phyloP scores from a whole-genome alignment of 2,888 invertebrate species.

The Agrochola circellaris region DNA sequence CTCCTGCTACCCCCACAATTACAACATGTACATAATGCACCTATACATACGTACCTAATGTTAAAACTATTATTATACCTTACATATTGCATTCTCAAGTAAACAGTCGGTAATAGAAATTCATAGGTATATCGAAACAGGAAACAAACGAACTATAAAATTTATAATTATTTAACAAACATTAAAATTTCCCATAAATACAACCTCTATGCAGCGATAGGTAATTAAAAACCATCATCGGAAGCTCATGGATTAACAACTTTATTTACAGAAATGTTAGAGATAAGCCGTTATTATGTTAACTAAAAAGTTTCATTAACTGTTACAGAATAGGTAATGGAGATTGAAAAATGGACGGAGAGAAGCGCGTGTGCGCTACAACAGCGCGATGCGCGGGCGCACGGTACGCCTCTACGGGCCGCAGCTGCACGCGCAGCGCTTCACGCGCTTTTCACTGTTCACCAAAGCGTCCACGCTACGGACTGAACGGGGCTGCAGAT shows the following conservation, averaged over 20 bases:
- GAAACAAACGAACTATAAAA: slow-evolving; percentile 75
- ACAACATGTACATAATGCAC: slow-evolving; percentile 59
- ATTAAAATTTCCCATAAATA: slow-evolving; percentile 77
- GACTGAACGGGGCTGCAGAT: slow-evolving; percentile 94
- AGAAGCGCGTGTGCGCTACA: slow-evolving; percentile 48
- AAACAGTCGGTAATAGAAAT: slow-evolving; percentile 61
- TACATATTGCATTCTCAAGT: slow-evolving; percentile 67
- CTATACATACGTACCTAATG: slow-evolving; percentile 59
- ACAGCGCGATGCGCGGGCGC: slow-evolving; percentile 46
- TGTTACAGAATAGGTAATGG: slow-evolving; percentile 66
- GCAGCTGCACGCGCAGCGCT: slow-evolving; percentile 95
- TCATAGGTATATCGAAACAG: slow-evolving; percentile 62
- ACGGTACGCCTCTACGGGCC: slow-evolving; percentile 87
- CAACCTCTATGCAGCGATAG: slow-evolving; percentile 71
- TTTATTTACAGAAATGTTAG: slow-evolving; percentile 83
- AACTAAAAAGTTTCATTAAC: slow-evolving; percentile 64
- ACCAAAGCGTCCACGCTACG: slow-evolving; percentile 91
- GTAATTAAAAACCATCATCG: slow-evolving; percentile 78
- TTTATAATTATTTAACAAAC: slow-evolving; percentile 78
- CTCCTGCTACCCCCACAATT: slow-evolving; percentile 57
- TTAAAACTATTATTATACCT: slow-evolving; percentile 62
- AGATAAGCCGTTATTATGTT: slow-evolving; percentile 67
- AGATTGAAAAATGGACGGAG: slow-evolving; percentile 77
- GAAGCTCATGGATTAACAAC: slow-evolving; percentile 78
- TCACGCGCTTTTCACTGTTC: slow-evolving; percentile 92